Evolutionary conservation across 1,140 invertebrate species (phyloP).

Genomic region (Andricus grossulariae): DNA sequence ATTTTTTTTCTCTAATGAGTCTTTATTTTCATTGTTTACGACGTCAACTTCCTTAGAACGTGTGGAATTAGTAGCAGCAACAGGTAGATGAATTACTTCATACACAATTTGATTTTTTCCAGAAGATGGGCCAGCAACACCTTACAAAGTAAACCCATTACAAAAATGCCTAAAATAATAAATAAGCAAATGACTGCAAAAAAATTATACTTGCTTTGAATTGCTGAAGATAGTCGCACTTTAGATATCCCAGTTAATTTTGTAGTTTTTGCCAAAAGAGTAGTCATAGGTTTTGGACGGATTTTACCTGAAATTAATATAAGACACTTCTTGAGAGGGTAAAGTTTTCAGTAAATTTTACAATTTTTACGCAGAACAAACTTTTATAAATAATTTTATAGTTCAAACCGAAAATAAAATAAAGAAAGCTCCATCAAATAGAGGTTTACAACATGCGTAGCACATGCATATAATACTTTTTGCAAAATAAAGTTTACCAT

Average conservation of each 20-base stretch:
- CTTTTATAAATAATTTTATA: too few relatives aligned
- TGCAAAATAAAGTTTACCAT: too few relatives aligned
- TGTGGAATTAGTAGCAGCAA: neutral
- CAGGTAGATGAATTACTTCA: neutral
- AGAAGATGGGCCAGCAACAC: neutral
- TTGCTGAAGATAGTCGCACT: neutral
- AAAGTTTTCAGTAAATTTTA: neutral
- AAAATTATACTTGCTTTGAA: neutral
- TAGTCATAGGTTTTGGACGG: neutral
- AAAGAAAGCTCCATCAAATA: too few relatives aligned
- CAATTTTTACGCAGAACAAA: too few relatives aligned
- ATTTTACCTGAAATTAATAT: slow-evolving; percentile 6
- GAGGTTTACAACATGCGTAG: too few relatives aligned
- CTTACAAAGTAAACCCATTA: neutral
- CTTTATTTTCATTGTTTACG: neutral
- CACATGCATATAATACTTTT: too few relatives aligned
- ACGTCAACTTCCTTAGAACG: neutral
- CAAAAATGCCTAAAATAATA: slow-evolving; percentile 53
- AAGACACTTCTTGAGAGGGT: neutral
- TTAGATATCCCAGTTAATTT: neutral
- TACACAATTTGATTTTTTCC: neutral
- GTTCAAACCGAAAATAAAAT: too few relatives aligned
- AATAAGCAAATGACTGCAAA: neutral
- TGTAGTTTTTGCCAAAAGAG: neutral
- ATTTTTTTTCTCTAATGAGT: neutral